Conservation (phyloP, 1,140 invertebrate genomes). For the Pissodes strobi region DNA sequence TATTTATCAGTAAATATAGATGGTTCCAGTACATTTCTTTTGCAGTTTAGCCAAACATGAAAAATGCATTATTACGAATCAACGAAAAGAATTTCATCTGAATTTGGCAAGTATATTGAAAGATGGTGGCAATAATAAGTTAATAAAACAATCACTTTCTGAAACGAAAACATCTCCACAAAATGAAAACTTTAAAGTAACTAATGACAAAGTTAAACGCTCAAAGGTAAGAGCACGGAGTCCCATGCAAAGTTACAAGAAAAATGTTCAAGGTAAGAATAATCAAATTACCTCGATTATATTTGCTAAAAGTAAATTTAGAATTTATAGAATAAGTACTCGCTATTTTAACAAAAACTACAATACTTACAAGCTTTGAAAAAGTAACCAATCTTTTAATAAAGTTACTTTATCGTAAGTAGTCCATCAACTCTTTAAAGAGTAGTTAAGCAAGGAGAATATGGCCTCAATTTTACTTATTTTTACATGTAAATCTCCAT, state of each 20-base stretch:
- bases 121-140: constrained; percentile 56
- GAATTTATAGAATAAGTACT: no score
- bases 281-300: background rate
- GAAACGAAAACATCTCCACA: constrained; percentile 56
- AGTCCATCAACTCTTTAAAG: no score
- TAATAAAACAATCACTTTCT: constrained; percentile 55
- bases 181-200: constrained; percentile 49
- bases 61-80: constrained; percentile 61
- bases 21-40: background rate
- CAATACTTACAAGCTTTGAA: no score
- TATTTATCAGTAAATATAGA: background rate
- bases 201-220: constrained; percentile 52
- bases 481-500: no score
- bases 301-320: no score
- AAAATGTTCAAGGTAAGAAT: constrained; percentile 43
- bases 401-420: no score
- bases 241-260: constrained; percentile 58
- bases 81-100: constrained; percentile 68
- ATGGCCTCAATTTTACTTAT: no score
- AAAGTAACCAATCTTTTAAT: no score
- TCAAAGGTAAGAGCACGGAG: constrained; percentile 63
- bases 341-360: no score
- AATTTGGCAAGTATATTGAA: constrained; percentile 62
- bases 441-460: no score
- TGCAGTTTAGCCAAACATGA: constrained; percentile 46